A percentile compares a stretch with the other conserved stretches of the same genome.
Evolutionary conservation across 2,113 vertebrate species (phyloP).

Genomic region (Mungos mungo): DNA sequence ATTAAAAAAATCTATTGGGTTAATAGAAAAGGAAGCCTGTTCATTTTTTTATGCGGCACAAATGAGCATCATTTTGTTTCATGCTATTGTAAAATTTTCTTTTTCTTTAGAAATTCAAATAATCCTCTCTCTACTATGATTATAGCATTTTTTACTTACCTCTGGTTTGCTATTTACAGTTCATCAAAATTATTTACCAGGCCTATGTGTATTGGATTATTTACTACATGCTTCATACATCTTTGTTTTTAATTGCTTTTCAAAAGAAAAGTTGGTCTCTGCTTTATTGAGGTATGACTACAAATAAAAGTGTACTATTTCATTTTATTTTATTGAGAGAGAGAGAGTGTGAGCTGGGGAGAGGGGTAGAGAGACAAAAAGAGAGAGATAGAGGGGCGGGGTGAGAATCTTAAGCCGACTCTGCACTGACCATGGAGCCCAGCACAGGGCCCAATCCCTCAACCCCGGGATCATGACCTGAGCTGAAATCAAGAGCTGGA

Average conservation of each 20-base stretch:
- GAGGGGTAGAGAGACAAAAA: too few species aligned
- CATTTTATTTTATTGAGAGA: too few species aligned
- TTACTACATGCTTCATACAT: neutral
- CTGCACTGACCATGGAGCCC: too few species aligned
- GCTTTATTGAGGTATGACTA: neutral
- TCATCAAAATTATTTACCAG: neutral
- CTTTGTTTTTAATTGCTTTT: neutral
- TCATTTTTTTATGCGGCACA: neutral
- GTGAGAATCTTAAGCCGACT: too few species aligned
- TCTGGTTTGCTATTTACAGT: neutral
- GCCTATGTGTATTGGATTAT: neutral
- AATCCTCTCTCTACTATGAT: neutral
- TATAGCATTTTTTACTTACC: neutral
- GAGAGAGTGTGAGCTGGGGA: too few species aligned
- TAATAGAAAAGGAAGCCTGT: neutral
- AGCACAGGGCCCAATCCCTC: too few species aligned
- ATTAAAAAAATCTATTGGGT: neutral
- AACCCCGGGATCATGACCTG: too few species aligned
- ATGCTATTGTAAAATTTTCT: neutral
- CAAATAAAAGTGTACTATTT: neutral
- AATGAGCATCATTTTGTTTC: neutral
- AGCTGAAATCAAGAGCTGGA: too few species aligned
- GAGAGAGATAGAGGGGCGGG: too few species aligned
- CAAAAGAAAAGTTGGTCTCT: neutral
- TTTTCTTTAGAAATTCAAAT: neutral